These are phyloP conservation scores for Palythoa grandis DNA, from an alignment of 92 coral and sea anemone species.

Conservation along the genomic window DNA sequence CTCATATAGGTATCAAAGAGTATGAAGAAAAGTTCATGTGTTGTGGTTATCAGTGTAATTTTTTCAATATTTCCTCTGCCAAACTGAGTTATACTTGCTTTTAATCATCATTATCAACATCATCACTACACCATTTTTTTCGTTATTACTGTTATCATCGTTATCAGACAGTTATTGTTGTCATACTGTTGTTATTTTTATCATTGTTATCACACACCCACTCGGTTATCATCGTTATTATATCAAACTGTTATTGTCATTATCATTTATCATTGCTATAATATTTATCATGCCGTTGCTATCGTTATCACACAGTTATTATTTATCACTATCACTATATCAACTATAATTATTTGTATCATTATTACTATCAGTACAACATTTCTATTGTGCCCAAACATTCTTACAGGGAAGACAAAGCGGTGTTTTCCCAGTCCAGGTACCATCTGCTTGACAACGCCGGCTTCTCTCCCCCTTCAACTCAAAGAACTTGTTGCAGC, in stretches of 20 bases:
- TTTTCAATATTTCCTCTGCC: too few relatives aligned
- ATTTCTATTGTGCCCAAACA: not conserved
- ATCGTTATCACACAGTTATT: not conserved
- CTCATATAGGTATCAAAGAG: too few relatives aligned
- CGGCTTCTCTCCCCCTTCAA: conserved; percentile 62
- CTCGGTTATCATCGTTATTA: not conserved
- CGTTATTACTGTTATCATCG: too few relatives aligned
- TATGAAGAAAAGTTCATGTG: too few relatives aligned
- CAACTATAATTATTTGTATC: not conserved
- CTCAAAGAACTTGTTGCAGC: conserved; percentile 75
- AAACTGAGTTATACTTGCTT: too few relatives aligned
- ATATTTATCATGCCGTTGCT: not conserved
- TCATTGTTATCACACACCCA: not conserved
- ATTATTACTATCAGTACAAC: not conserved
- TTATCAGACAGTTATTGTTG: too few relatives aligned
- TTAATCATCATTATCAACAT: too few relatives aligned
- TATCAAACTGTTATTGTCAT: not conserved
- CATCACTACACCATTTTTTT: too few relatives aligned
- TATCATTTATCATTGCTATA: not conserved
- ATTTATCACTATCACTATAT: too few relatives aligned
- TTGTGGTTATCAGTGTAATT: too few relatives aligned
- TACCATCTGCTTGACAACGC: conserved; percentile 85
- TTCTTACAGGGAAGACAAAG: conserved; percentile 86
- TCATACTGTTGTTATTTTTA: too few relatives aligned
- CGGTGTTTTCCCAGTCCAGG: conserved; percentile 90